Percentiles rank a stretch among this genome's conserved stretches.
Conservation (phyloP, 1,140 invertebrate genomes). For the Reticulitermes speratus region DNA sequence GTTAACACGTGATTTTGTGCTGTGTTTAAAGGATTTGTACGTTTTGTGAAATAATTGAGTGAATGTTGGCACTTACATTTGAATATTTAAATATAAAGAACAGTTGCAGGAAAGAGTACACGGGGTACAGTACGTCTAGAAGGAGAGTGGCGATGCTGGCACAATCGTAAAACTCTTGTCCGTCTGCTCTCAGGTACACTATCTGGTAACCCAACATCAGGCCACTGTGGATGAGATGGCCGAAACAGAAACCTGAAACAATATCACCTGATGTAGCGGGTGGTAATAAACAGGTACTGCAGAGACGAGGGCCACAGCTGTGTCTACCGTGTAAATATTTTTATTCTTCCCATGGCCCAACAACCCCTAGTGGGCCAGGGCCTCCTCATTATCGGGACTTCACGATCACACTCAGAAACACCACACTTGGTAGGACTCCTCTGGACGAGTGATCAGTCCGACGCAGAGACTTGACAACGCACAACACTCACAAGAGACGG, state of each 20-base stretch:
- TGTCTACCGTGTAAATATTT: too few species aligned
- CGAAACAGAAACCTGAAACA: conserved; percentile 68
- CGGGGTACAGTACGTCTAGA: conserved; percentile 61
- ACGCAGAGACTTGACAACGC: too few species aligned
- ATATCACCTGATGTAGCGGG: neutral
- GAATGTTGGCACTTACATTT: conserved; percentile 56
- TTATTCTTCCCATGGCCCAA: too few species aligned
- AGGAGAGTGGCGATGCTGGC: conserved; percentile 51
- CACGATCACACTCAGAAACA: too few species aligned
- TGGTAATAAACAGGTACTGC: too few species aligned
- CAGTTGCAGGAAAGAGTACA: conserved; percentile 68
- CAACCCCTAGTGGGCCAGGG: too few species aligned
- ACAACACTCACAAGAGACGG: too few species aligned
- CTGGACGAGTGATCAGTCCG: too few species aligned
- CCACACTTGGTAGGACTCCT: too few species aligned
- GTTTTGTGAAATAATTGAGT: conserved; percentile 15
- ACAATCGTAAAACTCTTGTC: conserved; percentile 48
- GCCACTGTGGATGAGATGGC: conserved; percentile 67
- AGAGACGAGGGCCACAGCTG: too few species aligned
- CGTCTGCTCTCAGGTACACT: conserved; percentile 53
- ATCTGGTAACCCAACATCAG: conserved; percentile 64
- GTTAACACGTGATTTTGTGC: neutral
- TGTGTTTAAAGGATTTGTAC: neutral
- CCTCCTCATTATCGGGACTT: too few species aligned
- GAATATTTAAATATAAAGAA: conserved; percentile 78